Conservation (phyloP, 2,797 vertebrate genomes). For the Allobates femoralis region DNA sequence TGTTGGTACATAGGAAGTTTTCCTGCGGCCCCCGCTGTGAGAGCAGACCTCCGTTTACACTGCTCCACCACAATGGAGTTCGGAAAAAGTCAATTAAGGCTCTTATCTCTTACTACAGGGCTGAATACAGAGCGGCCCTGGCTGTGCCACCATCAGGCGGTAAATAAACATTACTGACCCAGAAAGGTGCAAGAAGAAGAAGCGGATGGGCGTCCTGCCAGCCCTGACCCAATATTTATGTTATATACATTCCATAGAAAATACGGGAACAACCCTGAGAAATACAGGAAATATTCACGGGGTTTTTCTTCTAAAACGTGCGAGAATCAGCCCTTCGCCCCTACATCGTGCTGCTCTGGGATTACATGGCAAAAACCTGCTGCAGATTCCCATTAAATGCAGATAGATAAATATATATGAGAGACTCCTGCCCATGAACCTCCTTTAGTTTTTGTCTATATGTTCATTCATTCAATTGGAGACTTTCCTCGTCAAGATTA, state of each 20-base stretch:
- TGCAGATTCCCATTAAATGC: no score
- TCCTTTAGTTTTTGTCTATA: no score
- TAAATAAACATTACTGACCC: not conserved
- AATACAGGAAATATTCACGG: not conserved
- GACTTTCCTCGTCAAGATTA: no score
- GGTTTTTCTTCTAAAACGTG: no score
- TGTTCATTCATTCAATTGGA: no score
- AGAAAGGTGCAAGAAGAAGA: not conserved
- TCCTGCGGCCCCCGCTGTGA: slow-evolving; percentile 68
- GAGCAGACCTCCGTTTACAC: slow-evolving; percentile 63
- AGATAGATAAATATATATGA: no score
- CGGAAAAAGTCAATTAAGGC: not conserved
- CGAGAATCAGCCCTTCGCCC: no score
- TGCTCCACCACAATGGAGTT: slow-evolving; percentile 53
- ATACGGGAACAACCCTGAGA: not conserved
- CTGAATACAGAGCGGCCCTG: not conserved
- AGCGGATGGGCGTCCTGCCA: slow-evolving; percentile 26
- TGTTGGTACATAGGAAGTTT: slow-evolving; percentile 68
- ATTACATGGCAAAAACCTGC: no score
- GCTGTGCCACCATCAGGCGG: not conserved
- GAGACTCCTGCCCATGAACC: no score
- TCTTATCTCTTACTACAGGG: slow-evolving; percentile 44
- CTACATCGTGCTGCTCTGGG: no score
- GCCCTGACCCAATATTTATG: not conserved
- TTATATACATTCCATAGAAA: not conserved